These are phyloP conservation scores for Pachycephala philippinensis DNA, from an alignment of 2,113 vertebrate species.

Conservation along the genomic window DNA sequence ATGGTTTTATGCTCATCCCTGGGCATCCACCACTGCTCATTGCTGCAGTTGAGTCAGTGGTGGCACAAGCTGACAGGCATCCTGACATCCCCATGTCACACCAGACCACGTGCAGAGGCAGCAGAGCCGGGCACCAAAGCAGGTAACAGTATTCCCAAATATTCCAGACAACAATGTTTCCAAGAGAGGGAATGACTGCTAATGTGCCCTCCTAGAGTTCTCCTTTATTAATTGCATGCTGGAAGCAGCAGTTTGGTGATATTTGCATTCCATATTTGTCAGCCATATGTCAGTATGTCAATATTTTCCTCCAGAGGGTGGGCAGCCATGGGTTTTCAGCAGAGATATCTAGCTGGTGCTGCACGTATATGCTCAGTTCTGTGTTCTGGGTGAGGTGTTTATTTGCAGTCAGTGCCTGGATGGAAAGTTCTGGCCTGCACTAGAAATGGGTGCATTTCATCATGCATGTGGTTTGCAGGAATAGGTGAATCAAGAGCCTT, in stretches of 20 bases:
- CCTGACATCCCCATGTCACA: background rate
- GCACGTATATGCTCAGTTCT: rapidly evolving
- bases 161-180: background rate
- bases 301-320: background rate
- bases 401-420: background rate
- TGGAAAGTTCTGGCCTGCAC: background rate
- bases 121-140: background rate
- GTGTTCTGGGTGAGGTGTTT: background rate
- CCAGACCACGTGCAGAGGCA: background rate
- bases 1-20: background rate
- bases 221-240: background rate
- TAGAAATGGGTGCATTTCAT: background rate
- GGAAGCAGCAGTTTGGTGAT: background rate
- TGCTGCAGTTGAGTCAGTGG: background rate
- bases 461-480: background rate
- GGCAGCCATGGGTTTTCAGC: background rate
- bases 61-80: background rate
- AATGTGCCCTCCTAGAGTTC: background rate
- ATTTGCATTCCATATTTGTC: background rate
- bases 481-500: background rate
- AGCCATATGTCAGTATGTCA: background rate
- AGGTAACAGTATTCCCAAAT: background rate
- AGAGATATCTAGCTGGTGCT: background rate
- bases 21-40: too few species aligned
- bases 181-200: background rate